Percentiles rank a stretch among this genome's conserved stretches.
phyloP scores from a whole-genome alignment of 2,113 vertebrate species.

The Tilapia sparmanii region DNA sequence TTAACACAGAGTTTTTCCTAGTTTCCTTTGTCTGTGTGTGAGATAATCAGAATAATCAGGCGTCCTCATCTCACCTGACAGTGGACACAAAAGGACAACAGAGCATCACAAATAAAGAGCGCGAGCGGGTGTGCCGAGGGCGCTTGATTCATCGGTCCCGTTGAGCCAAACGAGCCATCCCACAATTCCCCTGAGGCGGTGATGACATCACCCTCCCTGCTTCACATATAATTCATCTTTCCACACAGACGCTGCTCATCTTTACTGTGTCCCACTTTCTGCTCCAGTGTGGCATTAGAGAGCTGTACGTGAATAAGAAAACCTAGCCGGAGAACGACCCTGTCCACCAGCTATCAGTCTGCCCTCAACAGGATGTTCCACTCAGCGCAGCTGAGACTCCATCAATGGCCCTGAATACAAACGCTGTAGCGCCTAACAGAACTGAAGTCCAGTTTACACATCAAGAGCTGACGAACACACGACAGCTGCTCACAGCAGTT shows the following conservation, averaged over 20 bases:
- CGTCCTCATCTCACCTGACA: not conserved
- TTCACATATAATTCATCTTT: not conserved
- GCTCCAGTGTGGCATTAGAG: not conserved
- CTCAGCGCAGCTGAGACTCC: too few relatives aligned
- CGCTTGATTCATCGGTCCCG: not conserved
- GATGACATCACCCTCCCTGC: slow-evolving; percentile 22
- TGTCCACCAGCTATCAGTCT: not conserved
- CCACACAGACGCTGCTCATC: not conserved
- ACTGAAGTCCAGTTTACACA: not conserved
- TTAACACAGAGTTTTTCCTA: not conserved
- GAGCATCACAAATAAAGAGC: not conserved
- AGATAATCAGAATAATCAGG: not conserved
- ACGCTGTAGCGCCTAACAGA: rapidly evolving
- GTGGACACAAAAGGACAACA: not conserved
- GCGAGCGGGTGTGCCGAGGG: not conserved
- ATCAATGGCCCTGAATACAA: not conserved
- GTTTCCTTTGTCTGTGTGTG: not conserved
- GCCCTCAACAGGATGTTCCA: not conserved
- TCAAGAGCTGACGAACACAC: not conserved
- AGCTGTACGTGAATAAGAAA: not conserved
- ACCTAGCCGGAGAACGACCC: not conserved
- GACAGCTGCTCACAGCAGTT: not conserved
- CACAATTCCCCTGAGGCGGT: slow-evolving; percentile 8
- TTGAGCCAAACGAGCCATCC: not conserved
- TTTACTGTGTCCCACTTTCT: not conserved